Evolutionary conservation across 2,113 vertebrate species (phyloP), one percentile per base, ranked within the genome.

Genomic region (Muscicapa adusta): DNA sequence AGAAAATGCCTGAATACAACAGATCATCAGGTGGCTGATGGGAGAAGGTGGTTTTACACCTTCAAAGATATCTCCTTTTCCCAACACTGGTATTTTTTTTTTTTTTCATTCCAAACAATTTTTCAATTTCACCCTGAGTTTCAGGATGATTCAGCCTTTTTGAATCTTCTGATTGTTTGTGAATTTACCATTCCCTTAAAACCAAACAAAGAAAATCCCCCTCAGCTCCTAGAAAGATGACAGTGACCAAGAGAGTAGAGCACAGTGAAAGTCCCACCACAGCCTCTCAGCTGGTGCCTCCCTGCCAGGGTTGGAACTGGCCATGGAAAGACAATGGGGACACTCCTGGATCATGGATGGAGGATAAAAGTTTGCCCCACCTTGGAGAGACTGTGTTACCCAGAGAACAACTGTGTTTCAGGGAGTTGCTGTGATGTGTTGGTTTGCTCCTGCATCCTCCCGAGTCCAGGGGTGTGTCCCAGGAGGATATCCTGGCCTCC

Each of bases 141-240:
- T 83, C 72, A 91, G 86, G 60, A 92, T 94, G 91, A 92, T 96
- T 96, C 91, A 93, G 79, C 86, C 83, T 76, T 92, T 90, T 75
- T n/a, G 50, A 83, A 53, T 72, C 40, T 76, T 93, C 54, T 54
- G 19, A 2, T 73, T 90, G 76, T 71, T 45, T 40, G 47, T 73
- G 80, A 73, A 50, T 80, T 60, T 76, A 36, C 50, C 53, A 15
- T 68, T 91, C 67, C 15, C 75, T 73, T 51, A 66, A 65, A 92
- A 25, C 28, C 48, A 83, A 85, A 74, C 10, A 78, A 74, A 66
- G 47, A 62, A 72, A 68, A n/a, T 51, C 43, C 29, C 18, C 18
- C 9, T 68, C 45, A 79, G n/a, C 40, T 88, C 67, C 38, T 29
- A 42, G n/a, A 67, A 75, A 70, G 45, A 19, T 15, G 20, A 51